Percentiles rank a stretch among this genome's conserved stretches.
These are phyloP conservation scores for Ptychoptera albimana DNA, from an alignment of 2,888 invertebrate genomes.

Conservation along the genomic window DNA sequence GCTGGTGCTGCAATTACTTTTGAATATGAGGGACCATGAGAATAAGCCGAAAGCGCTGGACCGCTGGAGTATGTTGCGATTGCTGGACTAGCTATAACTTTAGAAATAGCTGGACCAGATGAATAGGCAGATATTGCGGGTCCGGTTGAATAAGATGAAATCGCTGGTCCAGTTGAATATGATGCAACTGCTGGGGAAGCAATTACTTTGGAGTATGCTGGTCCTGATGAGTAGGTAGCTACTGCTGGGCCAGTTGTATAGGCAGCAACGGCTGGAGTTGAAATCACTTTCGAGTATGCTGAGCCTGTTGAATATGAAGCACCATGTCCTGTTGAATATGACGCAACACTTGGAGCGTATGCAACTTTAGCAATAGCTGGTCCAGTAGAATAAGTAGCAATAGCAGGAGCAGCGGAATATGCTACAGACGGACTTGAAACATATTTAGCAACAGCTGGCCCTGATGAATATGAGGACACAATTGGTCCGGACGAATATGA, in stretches of 20 bases:
- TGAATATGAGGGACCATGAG: constrained; percentile 1
- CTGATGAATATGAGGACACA: constrained; percentile 10
- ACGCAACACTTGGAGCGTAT: constrained; percentile 3
- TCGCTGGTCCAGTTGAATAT: constrained; percentile 7
- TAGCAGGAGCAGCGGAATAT: constrained; percentile 7
- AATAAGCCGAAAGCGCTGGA: constrained; percentile 9
- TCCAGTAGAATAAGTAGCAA: constrained; percentile 25
- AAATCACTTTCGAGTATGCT: constrained; percentile 8
- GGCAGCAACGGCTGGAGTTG: constrained; percentile 33
- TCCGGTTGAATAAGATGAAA: constrained; percentile 7
- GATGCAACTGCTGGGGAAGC: constrained; percentile 4
- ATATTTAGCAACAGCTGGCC: constrained; percentile 12
- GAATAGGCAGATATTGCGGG: neutral
- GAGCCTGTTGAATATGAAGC: constrained; percentile 11
- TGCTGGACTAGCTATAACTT: constrained; percentile 5
- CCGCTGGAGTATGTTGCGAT: constrained; percentile 10
- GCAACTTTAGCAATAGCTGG: constrained; percentile 14
- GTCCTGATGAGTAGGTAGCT: constrained; percentile 11
- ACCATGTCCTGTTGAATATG: constrained; percentile 2
- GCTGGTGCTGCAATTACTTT: constrained; percentile 5
- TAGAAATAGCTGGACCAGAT: neutral
- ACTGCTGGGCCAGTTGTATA: constrained; percentile 11
- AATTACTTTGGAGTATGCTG: too few relatives aligned
- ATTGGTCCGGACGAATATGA: constrained; percentile 10
- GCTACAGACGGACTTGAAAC: constrained; percentile 12